These are phyloP conservation scores for Takifugu flavidus DNA, from an alignment of 2,113 vertebrate species.

Conservation along the genomic window DNA sequence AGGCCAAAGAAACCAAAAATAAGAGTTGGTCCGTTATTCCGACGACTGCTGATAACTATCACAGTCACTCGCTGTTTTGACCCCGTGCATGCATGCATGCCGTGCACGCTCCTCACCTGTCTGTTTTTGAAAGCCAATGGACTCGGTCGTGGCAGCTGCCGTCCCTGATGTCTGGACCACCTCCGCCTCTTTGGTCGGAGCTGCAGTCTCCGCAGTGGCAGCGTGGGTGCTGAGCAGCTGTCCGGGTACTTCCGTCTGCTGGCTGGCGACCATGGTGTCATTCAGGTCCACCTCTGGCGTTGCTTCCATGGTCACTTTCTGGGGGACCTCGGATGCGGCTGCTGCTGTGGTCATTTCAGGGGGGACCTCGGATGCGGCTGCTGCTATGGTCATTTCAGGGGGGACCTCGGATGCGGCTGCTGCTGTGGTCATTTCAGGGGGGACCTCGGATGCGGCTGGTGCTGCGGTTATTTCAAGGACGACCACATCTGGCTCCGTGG, in stretches of 20 bases:
- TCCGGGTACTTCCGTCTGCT: background rate
- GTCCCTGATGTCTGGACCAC: background rate
- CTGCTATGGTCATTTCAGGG: too few species aligned
- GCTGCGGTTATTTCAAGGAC: too few species aligned
- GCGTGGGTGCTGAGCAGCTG: background rate
- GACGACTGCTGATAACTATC: too few species aligned
- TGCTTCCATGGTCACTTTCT: background rate
- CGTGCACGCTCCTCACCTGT: slow-evolving; percentile 25
- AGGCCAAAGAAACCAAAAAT: too few species aligned
- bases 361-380: background rate
- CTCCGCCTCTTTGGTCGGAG: background rate
- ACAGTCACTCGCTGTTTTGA: too few species aligned
- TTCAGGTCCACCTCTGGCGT: fast-evolving
- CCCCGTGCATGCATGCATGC: too few species aligned
- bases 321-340: fast-evolving
- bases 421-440: too few species aligned
- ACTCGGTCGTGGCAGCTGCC: fast-evolving
- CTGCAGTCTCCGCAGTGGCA: background rate
- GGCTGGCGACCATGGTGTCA: fast-evolving
- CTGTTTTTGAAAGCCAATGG: background rate
- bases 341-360: background rate
- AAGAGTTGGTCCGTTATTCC: too few species aligned
- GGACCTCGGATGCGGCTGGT: too few species aligned
- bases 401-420: too few species aligned
- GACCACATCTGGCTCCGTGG: background rate